Base-by-base conservation (phyloP, 2,888 invertebrate genomes). In the Adela reaumurella region DNA sequence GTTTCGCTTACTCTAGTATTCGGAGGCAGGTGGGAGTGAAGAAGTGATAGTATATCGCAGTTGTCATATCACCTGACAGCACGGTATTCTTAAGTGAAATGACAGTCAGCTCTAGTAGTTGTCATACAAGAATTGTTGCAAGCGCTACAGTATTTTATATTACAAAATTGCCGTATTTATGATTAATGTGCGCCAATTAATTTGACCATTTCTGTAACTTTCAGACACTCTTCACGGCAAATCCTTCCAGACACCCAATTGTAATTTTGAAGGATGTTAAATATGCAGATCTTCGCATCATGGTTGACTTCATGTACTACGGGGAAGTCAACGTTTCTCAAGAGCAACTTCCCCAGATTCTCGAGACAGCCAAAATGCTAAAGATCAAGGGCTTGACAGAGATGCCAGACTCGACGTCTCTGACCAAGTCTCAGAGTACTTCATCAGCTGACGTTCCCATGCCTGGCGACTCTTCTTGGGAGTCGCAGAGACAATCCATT, bases 291-390 rank as follows among this genome's bases (percentile, higher is more conserved):
- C 81, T 94, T 50, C 89, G 90, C 63, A 90, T 90, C 20, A 90
- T 94, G 84, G 91, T 94, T 10, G 92, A 93, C 62, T 94, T 94
- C 63, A 94, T 94, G 90, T 94, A 94, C 66, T 90, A 90, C 60
- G 94, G 94, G 0, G 93, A 93, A 79, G 93, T 94, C 6, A 93
- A 94, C 68, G 92, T 94, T 24, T 91, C 92, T 1, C 91, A 93
- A 63, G 92, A 93, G 59, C 91, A 92, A 63, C 73, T 94, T 58
- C 91, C 91, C 52, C 84, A 86, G 70, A 85, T 88, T 58, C 72
- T 86, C 52, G 85, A 93, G 82, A 92, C 92, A 19, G 93, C 93
- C 1, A 91, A 92, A 65, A 87, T 89, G 67, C 81, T 94, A 47
- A 92, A 93, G 76, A 91, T 94, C 50, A 93, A 93, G 72, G 93